These are phyloP conservation scores for Crotophaga sulcirostris DNA, from an alignment of 2,113 vertebrate species.

Conservation along the genomic window DNA sequence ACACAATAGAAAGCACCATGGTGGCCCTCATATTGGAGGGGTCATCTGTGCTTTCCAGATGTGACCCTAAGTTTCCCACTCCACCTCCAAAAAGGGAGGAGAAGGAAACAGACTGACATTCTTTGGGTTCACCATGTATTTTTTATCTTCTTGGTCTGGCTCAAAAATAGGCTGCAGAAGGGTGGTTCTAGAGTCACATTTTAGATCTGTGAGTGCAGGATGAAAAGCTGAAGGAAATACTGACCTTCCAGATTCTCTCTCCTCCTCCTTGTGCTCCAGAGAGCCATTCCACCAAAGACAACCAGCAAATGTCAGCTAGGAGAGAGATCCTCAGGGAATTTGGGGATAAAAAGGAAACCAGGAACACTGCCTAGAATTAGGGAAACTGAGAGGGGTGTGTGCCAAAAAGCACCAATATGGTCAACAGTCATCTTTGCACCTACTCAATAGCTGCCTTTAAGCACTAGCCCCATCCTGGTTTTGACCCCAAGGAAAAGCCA, in stretches of 20 bases:
- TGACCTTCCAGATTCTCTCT: neutral
- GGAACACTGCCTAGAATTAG: neutral
- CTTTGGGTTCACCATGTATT: neutral
- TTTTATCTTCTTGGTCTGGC: neutral
- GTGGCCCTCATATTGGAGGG: neutral
- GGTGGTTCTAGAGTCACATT: neutral
- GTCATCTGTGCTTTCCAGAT: conserved; percentile 1
- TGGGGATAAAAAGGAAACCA: neutral
- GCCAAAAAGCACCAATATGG: conserved; percentile 29
- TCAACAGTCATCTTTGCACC: neutral
- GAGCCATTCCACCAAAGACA: neutral
- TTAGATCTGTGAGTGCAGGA: neutral
- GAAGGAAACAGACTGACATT: neutral
- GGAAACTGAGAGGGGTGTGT: neutral
- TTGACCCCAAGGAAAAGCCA: conserved; percentile 34
- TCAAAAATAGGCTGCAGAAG: neutral
- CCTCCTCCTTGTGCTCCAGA: neutral
- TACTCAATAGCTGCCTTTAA: conserved; percentile 32
- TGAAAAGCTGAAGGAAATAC: neutral
- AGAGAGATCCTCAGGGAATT: neutral
- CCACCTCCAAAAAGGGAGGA: conserved; percentile 2
- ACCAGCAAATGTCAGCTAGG: neutral
- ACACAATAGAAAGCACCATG: neutral
- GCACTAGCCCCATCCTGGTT: neutral
- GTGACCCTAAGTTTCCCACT: neutral